Evolutionary conservation across 2,888 invertebrate genomes (phyloP).

Genomic region (Papilio elwesi): DNA sequence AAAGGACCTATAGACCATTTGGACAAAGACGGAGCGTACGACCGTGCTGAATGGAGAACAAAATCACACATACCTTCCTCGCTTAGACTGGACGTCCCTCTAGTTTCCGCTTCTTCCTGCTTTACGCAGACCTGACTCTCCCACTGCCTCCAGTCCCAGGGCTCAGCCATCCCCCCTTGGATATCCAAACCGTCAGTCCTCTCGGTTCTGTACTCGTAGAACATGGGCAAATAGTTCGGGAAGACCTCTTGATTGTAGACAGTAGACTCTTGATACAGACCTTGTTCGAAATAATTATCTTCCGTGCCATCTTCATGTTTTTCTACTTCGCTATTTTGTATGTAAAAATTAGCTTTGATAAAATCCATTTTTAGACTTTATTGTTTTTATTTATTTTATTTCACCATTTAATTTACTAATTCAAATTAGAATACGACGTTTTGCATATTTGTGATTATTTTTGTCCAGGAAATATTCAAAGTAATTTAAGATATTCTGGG

Average conservation of each 20-base stretch:
- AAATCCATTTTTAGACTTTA: conserved; percentile 60
- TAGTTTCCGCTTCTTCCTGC: conserved; percentile 58
- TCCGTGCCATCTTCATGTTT: conserved; percentile 45
- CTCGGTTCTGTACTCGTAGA: conserved; percentile 60
- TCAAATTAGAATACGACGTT: background rate
- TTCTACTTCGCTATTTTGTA: conserved; percentile 49
- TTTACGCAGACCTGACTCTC: conserved; percentile 59
- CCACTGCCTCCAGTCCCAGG: conserved; percentile 60
- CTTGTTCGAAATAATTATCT: conserved; percentile 42
- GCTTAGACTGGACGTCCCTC: conserved; percentile 49
- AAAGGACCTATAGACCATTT: too few relatives aligned
- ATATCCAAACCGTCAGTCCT: conserved; percentile 47
- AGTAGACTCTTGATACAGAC: conserved; percentile 46
- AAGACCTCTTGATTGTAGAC: conserved; percentile 45
- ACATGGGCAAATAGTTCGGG: conserved; percentile 61
- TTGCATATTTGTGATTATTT: background rate
- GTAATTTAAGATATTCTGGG: too few relatives aligned
- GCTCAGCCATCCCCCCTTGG: conserved; percentile 43
- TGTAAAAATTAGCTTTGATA: conserved; percentile 56
- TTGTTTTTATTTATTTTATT: conserved; percentile 36
- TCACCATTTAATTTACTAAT: conserved; percentile 35
- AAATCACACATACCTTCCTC: conserved; percentile 62
- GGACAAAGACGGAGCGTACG: too few relatives aligned
- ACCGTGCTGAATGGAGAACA: too few relatives aligned
- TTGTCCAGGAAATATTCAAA: too few relatives aligned